Evolutionary conservation across 2,888 invertebrate species (phyloP).

Genomic region (Lasioglossum pauxillum): DNA sequence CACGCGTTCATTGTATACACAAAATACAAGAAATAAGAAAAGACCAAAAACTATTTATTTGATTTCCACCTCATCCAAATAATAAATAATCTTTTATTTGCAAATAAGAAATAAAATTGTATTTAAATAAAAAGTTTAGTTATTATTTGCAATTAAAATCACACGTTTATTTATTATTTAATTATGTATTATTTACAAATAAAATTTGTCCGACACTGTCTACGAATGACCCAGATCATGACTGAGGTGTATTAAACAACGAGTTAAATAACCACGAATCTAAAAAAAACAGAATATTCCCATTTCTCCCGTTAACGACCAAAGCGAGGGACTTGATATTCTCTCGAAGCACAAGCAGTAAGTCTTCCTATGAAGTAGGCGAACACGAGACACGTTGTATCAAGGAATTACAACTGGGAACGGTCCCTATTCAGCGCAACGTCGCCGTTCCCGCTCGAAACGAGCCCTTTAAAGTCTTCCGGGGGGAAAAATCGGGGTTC

Average conservation of each 20-base stretch:
- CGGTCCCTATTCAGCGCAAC: not conserved
- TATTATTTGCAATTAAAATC: no score
- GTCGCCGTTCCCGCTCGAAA: constrained; percentile 22
- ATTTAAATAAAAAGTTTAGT: no score
- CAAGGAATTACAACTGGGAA: not conserved
- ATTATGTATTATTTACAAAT: no score
- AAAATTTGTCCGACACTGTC: no score
- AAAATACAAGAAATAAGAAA: no score
- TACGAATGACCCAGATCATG: not conserved
- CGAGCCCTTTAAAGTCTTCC: constrained; percentile 47
- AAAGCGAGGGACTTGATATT: not conserved
- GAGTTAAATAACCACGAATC: not conserved
- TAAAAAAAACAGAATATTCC: not conserved
- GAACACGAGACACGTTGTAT: not conserved
- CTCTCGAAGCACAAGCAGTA: not conserved
- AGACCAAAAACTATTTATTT: no score
- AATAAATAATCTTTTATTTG: no score
- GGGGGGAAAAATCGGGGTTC: constrained; percentile 27
- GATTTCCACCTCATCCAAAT: no score
- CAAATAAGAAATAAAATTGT: no score
- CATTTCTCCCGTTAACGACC: not conserved
- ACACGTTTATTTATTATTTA: no score
- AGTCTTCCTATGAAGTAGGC: not conserved
- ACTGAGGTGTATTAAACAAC: not conserved
- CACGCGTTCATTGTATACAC: no score